phyloP scores from a whole-genome alignment of 1,140 invertebrate genomes.

The Matsumurasca onukii region DNA sequence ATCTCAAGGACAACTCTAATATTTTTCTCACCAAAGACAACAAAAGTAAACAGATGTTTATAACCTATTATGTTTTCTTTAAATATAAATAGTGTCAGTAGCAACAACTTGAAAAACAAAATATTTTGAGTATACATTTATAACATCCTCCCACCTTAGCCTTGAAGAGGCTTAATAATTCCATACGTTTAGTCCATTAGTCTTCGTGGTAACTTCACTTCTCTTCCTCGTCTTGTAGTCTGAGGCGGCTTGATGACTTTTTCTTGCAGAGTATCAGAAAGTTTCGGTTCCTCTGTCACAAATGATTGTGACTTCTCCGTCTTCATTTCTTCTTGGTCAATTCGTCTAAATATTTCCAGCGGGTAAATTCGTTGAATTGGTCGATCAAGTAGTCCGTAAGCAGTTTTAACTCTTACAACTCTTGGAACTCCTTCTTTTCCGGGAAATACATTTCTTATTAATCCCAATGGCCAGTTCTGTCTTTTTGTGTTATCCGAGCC shows the following conservation, averaged over 20 bases:
- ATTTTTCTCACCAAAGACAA: too few species aligned
- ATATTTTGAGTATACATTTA: too few species aligned
- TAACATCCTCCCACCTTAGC: too few species aligned
- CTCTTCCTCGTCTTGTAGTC: neutral
- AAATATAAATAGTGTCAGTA: too few species aligned
- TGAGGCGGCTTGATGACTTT: neutral
- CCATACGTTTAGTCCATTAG: too few species aligned
- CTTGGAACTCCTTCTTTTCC: neutral
- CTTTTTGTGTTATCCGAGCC: slow-evolving; percentile 19
- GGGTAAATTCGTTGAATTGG: neutral
- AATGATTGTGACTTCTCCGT: neutral
- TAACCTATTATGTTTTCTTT: too few species aligned
- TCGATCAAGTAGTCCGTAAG: neutral
- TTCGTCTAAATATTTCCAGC: neutral
- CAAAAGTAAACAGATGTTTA: too few species aligned
- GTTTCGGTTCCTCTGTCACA: neutral
- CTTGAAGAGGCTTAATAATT: too few species aligned
- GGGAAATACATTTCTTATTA: neutral
- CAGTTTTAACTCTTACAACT: neutral
- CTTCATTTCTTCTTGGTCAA: neutral
- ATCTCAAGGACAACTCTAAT: too few species aligned
- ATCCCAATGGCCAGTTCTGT: slow-evolving; percentile 22
- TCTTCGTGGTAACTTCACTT: neutral
- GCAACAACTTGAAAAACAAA: too few species aligned
- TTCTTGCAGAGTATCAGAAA: neutral